Conservation (phyloP, 2,888 invertebrate genomes). For the Villa cingulata region DNA sequence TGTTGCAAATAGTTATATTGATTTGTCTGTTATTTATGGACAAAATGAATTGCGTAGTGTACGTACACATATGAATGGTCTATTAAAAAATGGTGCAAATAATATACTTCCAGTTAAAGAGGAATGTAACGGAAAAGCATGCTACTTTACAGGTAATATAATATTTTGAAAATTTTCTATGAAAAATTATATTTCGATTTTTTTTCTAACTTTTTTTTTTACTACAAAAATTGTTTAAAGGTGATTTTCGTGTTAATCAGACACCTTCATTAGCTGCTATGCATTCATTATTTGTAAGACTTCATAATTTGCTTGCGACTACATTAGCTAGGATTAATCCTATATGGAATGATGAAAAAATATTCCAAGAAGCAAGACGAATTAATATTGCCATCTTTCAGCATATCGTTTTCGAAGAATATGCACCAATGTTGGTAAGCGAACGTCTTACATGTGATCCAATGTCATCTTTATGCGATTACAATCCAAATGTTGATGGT, state of each 20-base stretch:
- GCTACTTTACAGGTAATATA: slow-evolving; percentile 39
- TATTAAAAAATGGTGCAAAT: slow-evolving; percentile 31
- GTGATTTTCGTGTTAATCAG: slow-evolving; percentile 42
- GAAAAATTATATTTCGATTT: background rate
- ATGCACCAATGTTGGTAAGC: slow-evolving; percentile 39
- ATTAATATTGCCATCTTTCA: slow-evolving; percentile 45
- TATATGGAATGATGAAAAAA: slow-evolving; percentile 42
- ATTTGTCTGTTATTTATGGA: slow-evolving; percentile 23
- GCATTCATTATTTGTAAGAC: slow-evolving; percentile 41
- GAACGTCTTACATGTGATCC: slow-evolving; percentile 1
- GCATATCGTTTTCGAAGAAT: slow-evolving; percentile 46
- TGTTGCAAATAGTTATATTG: slow-evolving; percentile 31
- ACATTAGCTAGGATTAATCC: slow-evolving; percentile 41
- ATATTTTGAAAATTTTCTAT: too few species aligned
- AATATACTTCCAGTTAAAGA: slow-evolving; percentile 27
- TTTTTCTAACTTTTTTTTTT: background rate
- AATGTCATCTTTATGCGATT: slow-evolving; percentile 8
- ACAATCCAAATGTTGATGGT: slow-evolving; percentile 33
- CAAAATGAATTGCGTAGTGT: slow-evolving; percentile 24
- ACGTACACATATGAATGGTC: slow-evolving; percentile 35
- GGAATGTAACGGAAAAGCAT: slow-evolving; percentile 28
- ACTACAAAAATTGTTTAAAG: slow-evolving; percentile 26
- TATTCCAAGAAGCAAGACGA: slow-evolving; percentile 43
- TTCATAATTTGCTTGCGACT: slow-evolving; percentile 44
- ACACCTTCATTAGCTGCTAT: slow-evolving; percentile 41